Evolutionary conservation across 92 coral and sea anemone genomes (phyloP).

Genomic region (Umimayanthus chanpuru): DNA sequence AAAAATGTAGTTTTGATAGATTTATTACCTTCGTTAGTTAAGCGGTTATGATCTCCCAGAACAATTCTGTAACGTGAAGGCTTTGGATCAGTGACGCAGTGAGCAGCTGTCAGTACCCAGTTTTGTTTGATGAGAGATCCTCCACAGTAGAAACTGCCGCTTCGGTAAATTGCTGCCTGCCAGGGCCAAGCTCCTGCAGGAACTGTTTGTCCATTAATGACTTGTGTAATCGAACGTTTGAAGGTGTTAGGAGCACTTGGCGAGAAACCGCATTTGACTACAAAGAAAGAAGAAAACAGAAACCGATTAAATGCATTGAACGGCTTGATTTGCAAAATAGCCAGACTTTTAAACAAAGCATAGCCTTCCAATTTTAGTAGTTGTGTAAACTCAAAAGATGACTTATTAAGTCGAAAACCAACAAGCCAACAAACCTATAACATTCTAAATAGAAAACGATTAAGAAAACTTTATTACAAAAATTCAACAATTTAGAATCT

Average conservation of each 20-base stretch:
- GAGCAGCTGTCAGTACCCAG: conserved; percentile 42
- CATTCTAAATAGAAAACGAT: no score
- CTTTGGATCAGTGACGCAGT: conserved; percentile 21
- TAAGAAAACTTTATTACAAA: no score
- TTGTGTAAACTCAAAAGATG: no score
- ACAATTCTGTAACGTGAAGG: conserved; percentile 31
- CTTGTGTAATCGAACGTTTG: conserved; percentile 1
- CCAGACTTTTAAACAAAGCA: no score
- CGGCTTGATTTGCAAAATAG: no score
- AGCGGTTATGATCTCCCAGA: conserved; percentile 33
- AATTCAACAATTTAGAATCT: no score
- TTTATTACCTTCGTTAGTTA: conserved; percentile 13
- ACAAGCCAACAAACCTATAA: no score
- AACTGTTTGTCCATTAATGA: conserved; percentile 30
- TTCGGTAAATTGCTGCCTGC: conserved; percentile 38
- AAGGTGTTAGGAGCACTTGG: conserved; percentile 36
- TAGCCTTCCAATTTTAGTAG: no score
- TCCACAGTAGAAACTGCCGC: conserved; percentile 21
- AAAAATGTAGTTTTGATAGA: not conserved
- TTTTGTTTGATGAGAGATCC: conserved; percentile 27
- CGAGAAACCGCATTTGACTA: conserved; percentile 33
- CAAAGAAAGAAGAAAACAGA: not conserved
- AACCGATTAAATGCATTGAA: no score
- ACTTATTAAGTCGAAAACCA: no score
- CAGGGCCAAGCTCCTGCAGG: conserved; percentile 31